phyloP scores from a whole-genome alignment of 1,140 invertebrate genomes.

The Sycobia sp. region DNA sequence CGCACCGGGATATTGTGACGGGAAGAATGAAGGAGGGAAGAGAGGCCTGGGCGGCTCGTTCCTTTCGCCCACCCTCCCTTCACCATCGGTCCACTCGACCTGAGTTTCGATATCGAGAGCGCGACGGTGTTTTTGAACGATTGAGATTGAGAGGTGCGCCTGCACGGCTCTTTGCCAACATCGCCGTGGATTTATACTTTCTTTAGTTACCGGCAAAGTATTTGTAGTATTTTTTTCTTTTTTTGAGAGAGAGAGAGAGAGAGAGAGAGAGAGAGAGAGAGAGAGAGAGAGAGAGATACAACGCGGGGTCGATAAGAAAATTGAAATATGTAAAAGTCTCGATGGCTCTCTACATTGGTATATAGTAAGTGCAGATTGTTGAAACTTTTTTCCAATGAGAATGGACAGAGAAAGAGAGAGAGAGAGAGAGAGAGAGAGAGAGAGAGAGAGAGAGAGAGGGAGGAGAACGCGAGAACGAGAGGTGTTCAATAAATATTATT shows the following conservation, averaged over 20 bases:
- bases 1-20: constrained; percentile 25
- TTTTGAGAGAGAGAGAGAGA: too few species aligned
- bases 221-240: too few species aligned
- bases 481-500: background rate
- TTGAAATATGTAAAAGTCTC: too few species aligned
- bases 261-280: too few species aligned
- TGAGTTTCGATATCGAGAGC: constrained; percentile 4
- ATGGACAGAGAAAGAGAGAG: background rate
- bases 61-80: background rate
- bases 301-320: too few species aligned
- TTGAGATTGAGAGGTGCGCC: constrained; percentile 28
- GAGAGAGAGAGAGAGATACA: too few species aligned
- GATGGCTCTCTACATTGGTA: too few species aligned
- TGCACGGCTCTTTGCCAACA: too few species aligned
- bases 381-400: too few species aligned
- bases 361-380: background rate
- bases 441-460: background rate
- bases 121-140: constrained; percentile 20
- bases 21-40: background rate
- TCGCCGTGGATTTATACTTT: too few species aligned
- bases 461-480: background rate
- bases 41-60: background rate
- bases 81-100: too few species aligned
- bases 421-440: background rate
- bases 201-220: too few species aligned